Percentiles rank a stretch among this genome's conserved stretches.
phyloP scores from a whole-genome alignment of 2,888 invertebrate genomes.

The Melanostoma mellinum region DNA sequence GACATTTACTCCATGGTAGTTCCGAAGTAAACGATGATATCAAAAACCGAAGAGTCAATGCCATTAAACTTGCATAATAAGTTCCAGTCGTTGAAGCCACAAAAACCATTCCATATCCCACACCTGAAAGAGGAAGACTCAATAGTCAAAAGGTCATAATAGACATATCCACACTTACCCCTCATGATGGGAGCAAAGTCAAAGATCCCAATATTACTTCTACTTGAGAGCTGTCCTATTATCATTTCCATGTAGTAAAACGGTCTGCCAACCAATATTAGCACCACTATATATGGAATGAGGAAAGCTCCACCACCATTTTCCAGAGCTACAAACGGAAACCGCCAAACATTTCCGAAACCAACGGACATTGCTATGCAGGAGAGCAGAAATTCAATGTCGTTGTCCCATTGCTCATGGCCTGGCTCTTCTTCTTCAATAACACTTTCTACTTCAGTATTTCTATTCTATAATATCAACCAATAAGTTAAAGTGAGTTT shows the following conservation, averaged over 20 bases:
- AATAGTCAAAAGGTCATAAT: neutral
- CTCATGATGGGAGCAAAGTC: conserved; percentile 87
- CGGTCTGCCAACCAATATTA: conserved; percentile 86
- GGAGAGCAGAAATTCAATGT: conserved; percentile 86
- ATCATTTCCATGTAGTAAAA: conserved; percentile 89
- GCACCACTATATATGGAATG: conserved; percentile 86
- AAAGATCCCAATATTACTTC: conserved; percentile 86
- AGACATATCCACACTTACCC: conserved; percentile 78
- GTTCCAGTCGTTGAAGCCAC: no score
- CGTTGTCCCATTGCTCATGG: conserved; percentile 84
- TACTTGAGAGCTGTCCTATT: conserved; percentile 88
- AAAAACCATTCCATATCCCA: no score
- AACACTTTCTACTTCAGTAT: neutral
- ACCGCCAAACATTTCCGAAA: conserved; percentile 87
- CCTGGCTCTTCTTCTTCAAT: conserved; percentile 26
- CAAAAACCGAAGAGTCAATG: no score
- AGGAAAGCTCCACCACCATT: conserved; percentile 88
- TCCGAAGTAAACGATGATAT: no score
- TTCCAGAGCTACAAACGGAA: conserved; percentile 86
- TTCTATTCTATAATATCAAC: no score
- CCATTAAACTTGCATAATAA: no score
- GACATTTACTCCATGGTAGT: no score
- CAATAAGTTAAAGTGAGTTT: neutral
- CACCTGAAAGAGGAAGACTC: no score
- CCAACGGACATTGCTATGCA: conserved; percentile 85